These are phyloP conservation scores for Panthera leo DNA, from an alignment of 2,113 vertebrate species.

Conservation along the genomic window DNA sequence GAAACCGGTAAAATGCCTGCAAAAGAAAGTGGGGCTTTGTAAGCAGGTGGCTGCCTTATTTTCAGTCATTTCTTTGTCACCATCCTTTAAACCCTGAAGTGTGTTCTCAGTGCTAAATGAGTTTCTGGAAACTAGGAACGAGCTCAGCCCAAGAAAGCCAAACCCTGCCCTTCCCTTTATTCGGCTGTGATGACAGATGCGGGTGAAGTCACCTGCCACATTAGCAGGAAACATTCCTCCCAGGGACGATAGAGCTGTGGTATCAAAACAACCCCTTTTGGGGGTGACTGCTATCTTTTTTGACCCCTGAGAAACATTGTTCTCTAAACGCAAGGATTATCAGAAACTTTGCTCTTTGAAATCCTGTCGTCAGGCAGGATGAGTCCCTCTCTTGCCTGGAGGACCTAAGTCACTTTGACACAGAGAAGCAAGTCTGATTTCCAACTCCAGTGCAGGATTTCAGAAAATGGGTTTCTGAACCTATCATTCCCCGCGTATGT, in stretches of 20 bases:
- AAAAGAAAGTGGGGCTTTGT: background rate
- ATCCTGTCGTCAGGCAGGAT: background rate
- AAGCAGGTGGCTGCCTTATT: background rate
- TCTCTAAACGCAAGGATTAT: background rate
- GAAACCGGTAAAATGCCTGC: background rate
- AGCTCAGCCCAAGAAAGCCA: background rate
- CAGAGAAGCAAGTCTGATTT: background rate
- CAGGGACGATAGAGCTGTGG: background rate
- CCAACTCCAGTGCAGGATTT: background rate
- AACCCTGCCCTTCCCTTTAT: background rate
- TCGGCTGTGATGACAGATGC: background rate
- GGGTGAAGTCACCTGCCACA: background rate
- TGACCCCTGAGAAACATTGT: background rate
- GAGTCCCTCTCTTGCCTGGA: background rate
- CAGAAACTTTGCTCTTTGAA: background rate
- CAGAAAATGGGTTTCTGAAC: background rate
- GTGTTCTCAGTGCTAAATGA: background rate
- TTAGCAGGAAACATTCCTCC: background rate
- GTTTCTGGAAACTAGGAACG: background rate
- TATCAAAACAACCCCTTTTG: background rate
- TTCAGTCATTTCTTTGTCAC: background rate
- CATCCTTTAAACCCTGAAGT: background rate
- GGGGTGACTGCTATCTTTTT: background rate
- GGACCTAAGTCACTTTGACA: background rate
- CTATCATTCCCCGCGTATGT: background rate